Base-by-base conservation (phyloP, 2,113 vertebrate species). In the Galeopterus variegatus region DNA sequence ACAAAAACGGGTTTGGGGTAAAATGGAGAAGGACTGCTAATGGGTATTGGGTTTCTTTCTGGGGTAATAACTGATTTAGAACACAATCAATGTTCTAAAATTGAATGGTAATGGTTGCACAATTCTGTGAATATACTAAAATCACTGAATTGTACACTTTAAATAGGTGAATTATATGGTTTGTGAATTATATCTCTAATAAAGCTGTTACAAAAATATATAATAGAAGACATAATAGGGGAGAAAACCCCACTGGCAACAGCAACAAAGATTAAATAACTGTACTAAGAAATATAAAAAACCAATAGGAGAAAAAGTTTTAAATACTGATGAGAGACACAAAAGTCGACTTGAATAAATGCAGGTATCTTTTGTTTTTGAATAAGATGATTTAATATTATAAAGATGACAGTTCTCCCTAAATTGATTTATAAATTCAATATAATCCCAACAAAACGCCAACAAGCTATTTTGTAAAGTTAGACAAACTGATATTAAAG, bases 31-130 rank as follows among this genome's bases (percentile, higher is more conserved):
- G 87, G 11, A 73, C 24, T 80, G 31, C 21, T 56, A 95, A 45
- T 48, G 45, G 65, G 3, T 73, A 73, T 1, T 79, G 15, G 13
- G 31, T 84, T 84, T 84, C 70, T 85, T 70, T 77, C 5, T 23
- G 70, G 2, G 6, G 45, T 80, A 4, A 82, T 12, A 17, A 73
- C 48, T 23, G 36, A 72, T 24, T 45, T 24, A 72, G 70, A 72
- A 72, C 41, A 72, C 24, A 72, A 31, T 69, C 17, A 64, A 92
- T 92, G 28, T 87, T 92, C 67, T 88, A 67, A 92, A 28, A 54
- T 28, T 80, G 11, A 87, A 1, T 80, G 24, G 50, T 50, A 15
- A 88, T 82, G 28, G 48, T 6, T 82, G 50, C 50, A 58, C 36
- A 88, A 75, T 31, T 75, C 48, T 23, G 11, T 82, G 36, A 72